These are phyloP conservation scores for Apogon talboti DNA, from an alignment of 2,797 vertebrate species.

Conservation along the genomic window DNA sequence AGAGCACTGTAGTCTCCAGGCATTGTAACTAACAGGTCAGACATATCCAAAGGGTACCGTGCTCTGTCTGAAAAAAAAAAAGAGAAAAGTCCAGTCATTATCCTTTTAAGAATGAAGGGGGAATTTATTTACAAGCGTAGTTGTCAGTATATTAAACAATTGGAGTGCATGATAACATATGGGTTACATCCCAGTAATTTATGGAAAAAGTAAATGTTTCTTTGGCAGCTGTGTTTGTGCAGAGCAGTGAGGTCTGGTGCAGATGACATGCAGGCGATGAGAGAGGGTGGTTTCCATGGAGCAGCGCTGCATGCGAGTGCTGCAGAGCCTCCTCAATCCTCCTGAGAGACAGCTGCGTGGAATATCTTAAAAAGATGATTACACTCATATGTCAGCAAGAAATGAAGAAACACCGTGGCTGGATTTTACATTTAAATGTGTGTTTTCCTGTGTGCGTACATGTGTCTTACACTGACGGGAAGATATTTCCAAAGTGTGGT, in stretches of 20 bases:
- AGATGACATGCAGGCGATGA: constrained; percentile 53
- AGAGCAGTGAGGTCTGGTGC: constrained; percentile 34
- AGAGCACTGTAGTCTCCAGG: constrained; percentile 30
- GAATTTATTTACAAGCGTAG: not conserved
- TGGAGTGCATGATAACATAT: not conserved
- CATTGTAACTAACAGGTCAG: constrained; percentile 62
- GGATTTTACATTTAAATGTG: constrained; percentile 28
- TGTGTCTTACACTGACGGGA: constrained; percentile 26
- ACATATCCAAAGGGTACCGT: constrained; percentile 43
- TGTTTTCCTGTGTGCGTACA: not conserved
- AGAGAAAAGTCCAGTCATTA: not conserved
- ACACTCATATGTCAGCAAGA: constrained; percentile 38
- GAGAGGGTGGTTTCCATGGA: constrained; percentile 84
- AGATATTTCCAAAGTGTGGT: constrained; percentile 61
- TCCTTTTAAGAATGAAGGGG: not conserved
- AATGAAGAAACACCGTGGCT: constrained; percentile 19
- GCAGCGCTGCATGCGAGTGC: constrained; percentile 69
- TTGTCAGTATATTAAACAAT: not conserved
- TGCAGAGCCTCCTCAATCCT: constrained; percentile 79
- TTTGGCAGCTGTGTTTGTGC: constrained; percentile 36
- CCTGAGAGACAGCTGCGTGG: constrained; percentile 66
- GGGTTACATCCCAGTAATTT: not conserved
- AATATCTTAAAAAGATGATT: constrained; percentile 51
- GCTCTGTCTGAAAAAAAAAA: constrained; percentile 24
- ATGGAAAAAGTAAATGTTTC: constrained; percentile 14